These are phyloP conservation scores for Papilio protenor DNA, from an alignment of 2,888 invertebrate species.

Conservation along the genomic window DNA sequence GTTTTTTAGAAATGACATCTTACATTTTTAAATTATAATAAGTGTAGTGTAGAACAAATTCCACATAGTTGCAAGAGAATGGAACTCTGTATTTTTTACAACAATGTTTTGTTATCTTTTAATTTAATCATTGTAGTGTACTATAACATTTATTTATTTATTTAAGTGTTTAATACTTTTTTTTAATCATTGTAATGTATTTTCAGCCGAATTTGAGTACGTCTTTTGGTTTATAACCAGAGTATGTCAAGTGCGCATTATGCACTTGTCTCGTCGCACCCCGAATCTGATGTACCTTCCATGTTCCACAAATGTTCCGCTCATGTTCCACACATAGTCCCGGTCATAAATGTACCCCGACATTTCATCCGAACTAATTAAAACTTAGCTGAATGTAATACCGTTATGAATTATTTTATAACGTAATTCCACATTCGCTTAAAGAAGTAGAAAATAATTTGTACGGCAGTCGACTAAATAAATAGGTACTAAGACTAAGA, in stretches of 20 bases:
- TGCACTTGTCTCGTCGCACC: constrained; percentile 31
- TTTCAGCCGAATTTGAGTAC: not conserved
- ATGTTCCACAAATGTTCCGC: constrained; percentile 3
- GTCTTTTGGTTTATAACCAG: constrained; percentile 32
- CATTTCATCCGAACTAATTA: not conserved
- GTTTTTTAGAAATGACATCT: not conserved
- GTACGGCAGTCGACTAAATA: too few relatives aligned
- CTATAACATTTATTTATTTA: too few relatives aligned
- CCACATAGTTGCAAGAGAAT: not conserved
- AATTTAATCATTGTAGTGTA: too few relatives aligned
- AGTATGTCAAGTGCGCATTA: constrained; percentile 38
- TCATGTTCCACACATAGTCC: not conserved
- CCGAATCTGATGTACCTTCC: constrained; percentile 11
- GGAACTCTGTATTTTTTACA: not conserved
- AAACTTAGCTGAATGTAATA: not conserved
- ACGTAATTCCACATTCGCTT: not conserved
- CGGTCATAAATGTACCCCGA: not conserved
- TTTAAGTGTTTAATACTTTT: too few relatives aligned
- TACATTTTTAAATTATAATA: not conserved
- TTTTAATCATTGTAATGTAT: not conserved
- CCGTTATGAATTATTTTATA: not conserved
- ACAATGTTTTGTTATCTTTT: too few relatives aligned
- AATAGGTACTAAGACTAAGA: too few relatives aligned
- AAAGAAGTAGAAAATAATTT: not conserved
- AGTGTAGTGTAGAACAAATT: not conserved